A percentile compares a stretch with the other conserved stretches of the same genome.
Evolutionary conservation across 2,888 invertebrate genomes (phyloP).

Genomic region (Nomada goodeniana): DNA sequence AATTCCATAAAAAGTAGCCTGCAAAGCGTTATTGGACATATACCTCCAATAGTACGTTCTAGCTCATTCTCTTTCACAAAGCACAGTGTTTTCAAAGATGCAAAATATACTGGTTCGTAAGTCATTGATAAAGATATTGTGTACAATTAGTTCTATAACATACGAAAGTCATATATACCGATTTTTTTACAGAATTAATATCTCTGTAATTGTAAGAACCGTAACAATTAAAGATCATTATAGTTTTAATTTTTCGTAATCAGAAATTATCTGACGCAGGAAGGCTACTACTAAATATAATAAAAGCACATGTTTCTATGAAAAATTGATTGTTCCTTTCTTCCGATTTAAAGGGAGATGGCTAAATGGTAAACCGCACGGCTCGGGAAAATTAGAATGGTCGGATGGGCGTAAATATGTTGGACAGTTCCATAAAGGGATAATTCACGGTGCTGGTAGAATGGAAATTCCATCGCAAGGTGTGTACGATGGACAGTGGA

Average conservation of each 20-base stretch:
- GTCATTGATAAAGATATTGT: constrained; percentile 33
- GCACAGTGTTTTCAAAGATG: constrained; percentile 90
- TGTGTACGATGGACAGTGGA: constrained; percentile 92
- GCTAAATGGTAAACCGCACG: constrained; percentile 93
- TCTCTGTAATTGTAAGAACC: not conserved
- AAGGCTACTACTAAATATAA: not conserved
- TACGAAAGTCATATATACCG: not conserved
- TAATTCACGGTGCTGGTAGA: constrained; percentile 90
- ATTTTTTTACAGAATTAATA: not conserved
- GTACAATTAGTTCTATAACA: not conserved
- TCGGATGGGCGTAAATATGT: constrained; percentile 91
- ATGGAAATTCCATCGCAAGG: constrained; percentile 89
- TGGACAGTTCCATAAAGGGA: constrained; percentile 92
- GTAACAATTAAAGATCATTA: not conserved
- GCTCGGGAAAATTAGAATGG: constrained; percentile 93
- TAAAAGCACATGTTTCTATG: not conserved
- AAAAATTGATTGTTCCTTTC: not conserved
- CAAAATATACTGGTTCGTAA: constrained; percentile 89
- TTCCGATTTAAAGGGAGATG: constrained; percentile 86
- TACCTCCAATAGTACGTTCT: constrained; percentile 90
- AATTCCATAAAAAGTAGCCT: constrained; percentile 89
- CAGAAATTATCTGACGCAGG: not conserved
- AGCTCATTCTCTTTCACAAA: constrained; percentile 91
- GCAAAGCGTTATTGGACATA: constrained; percentile 87
- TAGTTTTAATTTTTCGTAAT: not conserved